phyloP scores from a whole-genome alignment of 2,113 vertebrate genomes.

The Caranx melampygus region DNA sequence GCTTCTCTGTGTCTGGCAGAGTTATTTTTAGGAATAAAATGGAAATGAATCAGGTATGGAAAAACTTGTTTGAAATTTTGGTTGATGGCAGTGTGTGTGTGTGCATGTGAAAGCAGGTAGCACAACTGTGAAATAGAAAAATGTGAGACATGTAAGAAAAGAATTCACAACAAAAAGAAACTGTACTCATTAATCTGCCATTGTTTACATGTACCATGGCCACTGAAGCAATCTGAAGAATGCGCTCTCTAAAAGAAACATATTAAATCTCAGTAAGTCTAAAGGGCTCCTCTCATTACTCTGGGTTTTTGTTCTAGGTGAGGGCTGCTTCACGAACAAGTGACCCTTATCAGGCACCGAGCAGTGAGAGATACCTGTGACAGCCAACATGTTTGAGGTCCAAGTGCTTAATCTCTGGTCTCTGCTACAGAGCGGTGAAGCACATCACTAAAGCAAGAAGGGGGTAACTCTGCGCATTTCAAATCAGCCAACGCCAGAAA shows the following conservation, averaged over 20 bases:
- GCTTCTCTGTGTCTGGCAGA: neutral
- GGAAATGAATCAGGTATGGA: neutral
- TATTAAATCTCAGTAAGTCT: slow-evolving; percentile 46
- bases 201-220: slow-evolving; percentile 36
- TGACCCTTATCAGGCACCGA: slow-evolving; percentile 72
- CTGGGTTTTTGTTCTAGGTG: slow-evolving; percentile 44
- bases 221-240: slow-evolving; percentile 49
- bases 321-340: slow-evolving; percentile 62
- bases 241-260: slow-evolving; percentile 38
- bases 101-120: neutral
- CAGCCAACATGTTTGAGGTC: slow-evolving; percentile 73
- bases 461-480: slow-evolving; percentile 60
- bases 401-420: slow-evolving; percentile 78
- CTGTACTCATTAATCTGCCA: neutral
- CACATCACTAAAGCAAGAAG: slow-evolving; percentile 57
- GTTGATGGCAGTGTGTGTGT: neutral
- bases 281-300: slow-evolving; percentile 46
- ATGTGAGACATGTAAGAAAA: neutral
- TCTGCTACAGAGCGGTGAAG: slow-evolving; percentile 62
- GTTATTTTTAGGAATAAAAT: neutral
- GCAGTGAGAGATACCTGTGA: slow-evolving; percentile 75
- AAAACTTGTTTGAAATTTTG: neutral
- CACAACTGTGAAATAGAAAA: neutral
- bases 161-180: slow-evolving; percentile 5
- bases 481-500: slow-evolving; percentile 50